Evolutionary conservation across 2,888 invertebrate species (phyloP).

Genomic region (Scaptodrosophila latifasciaeformis): DNA sequence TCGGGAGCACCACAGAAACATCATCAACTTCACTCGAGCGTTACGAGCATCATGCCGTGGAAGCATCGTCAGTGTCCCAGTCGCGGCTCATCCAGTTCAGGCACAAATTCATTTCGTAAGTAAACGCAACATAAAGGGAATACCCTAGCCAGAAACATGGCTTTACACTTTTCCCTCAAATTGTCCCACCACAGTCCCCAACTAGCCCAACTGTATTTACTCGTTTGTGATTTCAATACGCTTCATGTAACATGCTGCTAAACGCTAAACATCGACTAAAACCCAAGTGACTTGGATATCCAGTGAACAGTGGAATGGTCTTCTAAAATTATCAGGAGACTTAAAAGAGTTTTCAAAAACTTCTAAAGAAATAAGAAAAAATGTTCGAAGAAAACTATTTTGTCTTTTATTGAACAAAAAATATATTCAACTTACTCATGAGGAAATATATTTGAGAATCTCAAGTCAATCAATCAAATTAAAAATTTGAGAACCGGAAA

Average conservation of each 20-base stretch:
- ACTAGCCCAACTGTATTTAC: constrained; percentile 53
- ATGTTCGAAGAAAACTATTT: no score
- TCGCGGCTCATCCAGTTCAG: constrained; percentile 74
- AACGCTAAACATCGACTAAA: constrained; percentile 58
- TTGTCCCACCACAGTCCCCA: constrained; percentile 10
- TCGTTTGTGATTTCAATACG: constrained; percentile 65
- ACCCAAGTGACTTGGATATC: constrained; percentile 55
- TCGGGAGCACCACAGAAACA: constrained; percentile 63
- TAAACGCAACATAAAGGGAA: constrained; percentile 24
- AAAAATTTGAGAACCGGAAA: no score
- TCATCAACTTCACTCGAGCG: constrained; percentile 69
- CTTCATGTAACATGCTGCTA: constrained; percentile 59
- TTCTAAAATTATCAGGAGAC: constrained; percentile 50
- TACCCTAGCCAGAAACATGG: constrained; percentile 7
- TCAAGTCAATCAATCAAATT: no score
- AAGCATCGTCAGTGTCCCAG: constrained; percentile 75
- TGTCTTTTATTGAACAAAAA: no score
- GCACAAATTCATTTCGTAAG: constrained; percentile 75
- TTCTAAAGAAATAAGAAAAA: no score
- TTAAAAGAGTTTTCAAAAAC: no score
- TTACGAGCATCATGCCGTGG: constrained; percentile 74
- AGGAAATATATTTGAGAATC: no score
- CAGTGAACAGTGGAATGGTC: no score
- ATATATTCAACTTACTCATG: no score
- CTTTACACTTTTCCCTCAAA: constrained; percentile 14